phyloP scores from a whole-genome alignment of 2,113 vertebrate species.

The Indicator indicator region DNA sequence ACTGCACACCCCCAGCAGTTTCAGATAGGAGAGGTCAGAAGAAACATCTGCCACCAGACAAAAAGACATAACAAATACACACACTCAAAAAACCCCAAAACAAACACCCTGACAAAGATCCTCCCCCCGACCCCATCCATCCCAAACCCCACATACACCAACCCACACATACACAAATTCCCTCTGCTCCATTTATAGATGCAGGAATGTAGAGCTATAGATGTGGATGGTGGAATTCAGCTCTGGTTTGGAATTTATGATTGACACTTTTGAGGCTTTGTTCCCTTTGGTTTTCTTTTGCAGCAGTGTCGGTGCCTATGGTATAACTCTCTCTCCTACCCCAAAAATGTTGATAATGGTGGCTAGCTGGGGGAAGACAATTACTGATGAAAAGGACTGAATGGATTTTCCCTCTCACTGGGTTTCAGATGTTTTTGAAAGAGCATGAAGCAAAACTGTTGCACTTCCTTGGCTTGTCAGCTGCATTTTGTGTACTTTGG shows the following conservation, averaged over 20 bases:
- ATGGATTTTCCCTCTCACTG: conserved; percentile 36
- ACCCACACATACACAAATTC: neutral
- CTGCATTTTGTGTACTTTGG: conserved; percentile 15
- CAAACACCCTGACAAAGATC: neutral
- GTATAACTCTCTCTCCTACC: conserved; percentile 9
- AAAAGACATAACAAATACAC: neutral
- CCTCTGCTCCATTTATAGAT: neutral
- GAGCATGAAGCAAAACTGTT: conserved; percentile 31
- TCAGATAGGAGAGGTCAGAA: conserved; percentile 35
- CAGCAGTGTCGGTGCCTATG: neutral
- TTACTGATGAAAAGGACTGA: conserved; percentile 13
- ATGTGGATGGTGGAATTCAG: conserved; percentile 2
- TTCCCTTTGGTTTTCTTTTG: conserved; percentile 39
- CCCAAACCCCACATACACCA: neutral
- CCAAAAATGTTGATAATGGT: conserved; percentile 28
- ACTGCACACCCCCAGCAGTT: conserved; percentile 4
- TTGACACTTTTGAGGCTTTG: conserved; percentile 40
- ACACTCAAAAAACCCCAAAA: neutral
- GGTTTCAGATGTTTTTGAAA: conserved; percentile 56
- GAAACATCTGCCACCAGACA: conserved; percentile 34
- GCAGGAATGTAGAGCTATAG: neutral
- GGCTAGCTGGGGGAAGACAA: conserved; percentile 34
- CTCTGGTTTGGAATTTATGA: conserved; percentile 42
- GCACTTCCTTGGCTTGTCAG: conserved; percentile 18
- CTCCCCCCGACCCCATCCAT: too few species aligned